These are phyloP conservation scores for Lysandra bellargus DNA, from an alignment of 2,888 invertebrate genomes.

Conservation along the genomic window DNA sequence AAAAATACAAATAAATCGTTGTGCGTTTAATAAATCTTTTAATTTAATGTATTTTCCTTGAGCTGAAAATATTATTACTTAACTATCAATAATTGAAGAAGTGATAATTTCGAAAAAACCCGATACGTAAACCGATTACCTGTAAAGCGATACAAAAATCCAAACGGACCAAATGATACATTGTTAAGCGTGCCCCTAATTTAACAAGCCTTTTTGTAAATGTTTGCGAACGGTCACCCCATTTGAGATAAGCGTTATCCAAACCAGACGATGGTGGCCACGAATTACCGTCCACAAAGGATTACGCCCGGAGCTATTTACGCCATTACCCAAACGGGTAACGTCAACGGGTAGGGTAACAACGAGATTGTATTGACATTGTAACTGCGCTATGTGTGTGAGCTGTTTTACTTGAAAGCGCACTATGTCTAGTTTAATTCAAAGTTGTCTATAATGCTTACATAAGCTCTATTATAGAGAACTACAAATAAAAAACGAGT, in stretches of 20 bases:
- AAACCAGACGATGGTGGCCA: conserved; percentile 50
- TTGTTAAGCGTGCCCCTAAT: conserved; percentile 13
- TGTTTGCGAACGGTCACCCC: conserved; percentile 31
- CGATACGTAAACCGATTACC: background rate
- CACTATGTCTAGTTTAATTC: background rate
- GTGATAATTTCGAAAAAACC: too few species aligned
- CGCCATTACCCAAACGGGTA: conserved; percentile 54
- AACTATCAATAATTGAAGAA: too few species aligned
- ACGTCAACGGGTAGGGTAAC: conserved; percentile 40
- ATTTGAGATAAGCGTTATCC: conserved; percentile 40
- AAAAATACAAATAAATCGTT: too few species aligned
- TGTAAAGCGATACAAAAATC: background rate
- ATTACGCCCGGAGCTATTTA: conserved; percentile 60
- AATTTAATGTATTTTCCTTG: too few species aligned
- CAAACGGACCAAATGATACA: background rate
- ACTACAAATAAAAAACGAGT: too few species aligned
- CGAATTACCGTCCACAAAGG: conserved; percentile 58
- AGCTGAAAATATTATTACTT: too few species aligned
- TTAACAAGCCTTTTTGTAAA: conserved; percentile 29
- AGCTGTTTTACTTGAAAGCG: background rate
- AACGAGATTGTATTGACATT: conserved; percentile 25
- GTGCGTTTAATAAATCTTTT: too few species aligned
- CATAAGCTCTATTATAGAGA: too few species aligned
- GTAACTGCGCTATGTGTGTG: background rate
- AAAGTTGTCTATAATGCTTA: background rate